phyloP scores from a whole-genome alignment of 2,888 invertebrate genomes.

The Eumacrocentrus americanus region DNA sequence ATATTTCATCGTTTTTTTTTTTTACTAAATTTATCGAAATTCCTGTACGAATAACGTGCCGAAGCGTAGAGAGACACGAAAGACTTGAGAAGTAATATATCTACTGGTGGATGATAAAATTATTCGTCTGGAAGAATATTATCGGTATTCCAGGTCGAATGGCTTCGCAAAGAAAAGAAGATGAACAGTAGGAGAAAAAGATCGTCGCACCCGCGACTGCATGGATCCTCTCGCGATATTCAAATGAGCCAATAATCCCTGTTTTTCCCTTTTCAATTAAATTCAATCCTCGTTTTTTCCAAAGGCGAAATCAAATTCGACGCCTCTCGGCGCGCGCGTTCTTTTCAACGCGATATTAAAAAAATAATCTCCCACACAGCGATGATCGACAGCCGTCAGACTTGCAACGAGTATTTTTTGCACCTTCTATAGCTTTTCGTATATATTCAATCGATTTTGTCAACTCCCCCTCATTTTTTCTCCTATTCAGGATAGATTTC shows the following conservation, averaged over 20 bases:
- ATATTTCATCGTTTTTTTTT: no score
- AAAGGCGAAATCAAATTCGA: not conserved
- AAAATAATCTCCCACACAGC: constrained; percentile 39
- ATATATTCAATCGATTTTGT: constrained; percentile 1
- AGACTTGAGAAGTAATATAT: constrained; percentile 41
- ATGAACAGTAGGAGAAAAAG: constrained; percentile 16
- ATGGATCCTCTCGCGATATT: constrained; percentile 42
- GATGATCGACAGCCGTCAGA: no score
- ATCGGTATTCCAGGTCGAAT: constrained; percentile 44
- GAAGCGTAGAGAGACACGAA: not conserved
- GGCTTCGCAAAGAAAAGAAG: constrained; percentile 16
- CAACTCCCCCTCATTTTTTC: not conserved
- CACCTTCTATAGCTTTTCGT: no score
- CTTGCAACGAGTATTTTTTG: no score
- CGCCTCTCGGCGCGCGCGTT: not conserved
- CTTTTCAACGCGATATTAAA: constrained; percentile 38
- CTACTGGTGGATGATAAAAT: constrained; percentile 48
- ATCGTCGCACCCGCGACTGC: no score
- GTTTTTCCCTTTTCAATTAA: constrained; percentile 47
- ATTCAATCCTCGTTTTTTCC: constrained; percentile 34
- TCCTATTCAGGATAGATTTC: no score
- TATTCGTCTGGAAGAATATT: constrained; percentile 52
- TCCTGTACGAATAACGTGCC: not conserved
- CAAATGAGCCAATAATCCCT: constrained; percentile 49
- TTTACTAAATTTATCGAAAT: no score